These are phyloP conservation scores for Gouania willdenowi DNA, from an alignment of 2,797 vertebrate species.

Conservation along the genomic window DNA sequence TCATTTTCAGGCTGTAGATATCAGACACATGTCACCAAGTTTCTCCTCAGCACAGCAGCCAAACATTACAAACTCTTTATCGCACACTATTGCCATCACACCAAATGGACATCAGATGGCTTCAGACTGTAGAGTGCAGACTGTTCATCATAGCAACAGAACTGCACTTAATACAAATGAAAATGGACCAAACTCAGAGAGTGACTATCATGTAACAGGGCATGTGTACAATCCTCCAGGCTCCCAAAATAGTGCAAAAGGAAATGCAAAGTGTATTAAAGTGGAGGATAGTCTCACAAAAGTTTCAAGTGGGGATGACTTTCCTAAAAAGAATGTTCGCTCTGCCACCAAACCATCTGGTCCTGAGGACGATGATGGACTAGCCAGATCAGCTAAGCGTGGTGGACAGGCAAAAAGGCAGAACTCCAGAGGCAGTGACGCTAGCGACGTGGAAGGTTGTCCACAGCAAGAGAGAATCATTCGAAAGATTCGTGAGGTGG, in stretches of 20 bases:
- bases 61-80: constrained; percentile 75
- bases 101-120: constrained; percentile 85
- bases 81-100: constrained; percentile 79
- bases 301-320: constrained; percentile 65
- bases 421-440: constrained; percentile 82
- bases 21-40: constrained; percentile 81
- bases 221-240: constrained; percentile 70
- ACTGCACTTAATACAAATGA: constrained; percentile 78
- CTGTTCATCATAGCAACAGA: constrained; percentile 70
- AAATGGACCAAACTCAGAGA: constrained; percentile 74
- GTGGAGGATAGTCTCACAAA: constrained; percentile 79
- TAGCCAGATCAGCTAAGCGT: constrained; percentile 80
- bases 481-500: constrained; percentile 96
- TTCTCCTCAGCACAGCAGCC: constrained; percentile 81
- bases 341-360: constrained; percentile 72
- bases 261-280: constrained; percentile 67
- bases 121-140: constrained; percentile 78
- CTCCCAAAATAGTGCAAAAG: constrained; percentile 57
- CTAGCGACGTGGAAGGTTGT: constrained; percentile 82
- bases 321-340: constrained; percentile 84
- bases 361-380: constrained; percentile 77
- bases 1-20: constrained; percentile 83
- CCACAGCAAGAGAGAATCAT: constrained; percentile 96
- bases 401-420: constrained; percentile 83
- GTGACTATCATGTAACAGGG: constrained; percentile 74